Base-by-base conservation (phyloP, 2,797 vertebrate species). In the Onychomys arenicola region DNA sequence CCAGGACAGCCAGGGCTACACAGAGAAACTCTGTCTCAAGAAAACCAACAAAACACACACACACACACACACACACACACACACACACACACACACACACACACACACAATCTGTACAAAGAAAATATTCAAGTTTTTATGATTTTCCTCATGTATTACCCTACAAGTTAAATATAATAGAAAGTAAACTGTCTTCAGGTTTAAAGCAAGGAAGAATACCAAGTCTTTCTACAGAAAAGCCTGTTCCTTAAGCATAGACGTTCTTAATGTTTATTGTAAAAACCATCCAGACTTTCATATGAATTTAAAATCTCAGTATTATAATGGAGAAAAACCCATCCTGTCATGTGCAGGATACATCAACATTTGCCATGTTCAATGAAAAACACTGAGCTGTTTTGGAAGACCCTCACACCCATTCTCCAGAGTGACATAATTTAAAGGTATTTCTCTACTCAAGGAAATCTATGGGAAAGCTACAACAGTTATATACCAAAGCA, bases 321-420 rank as follows among this genome's bases (percentile, higher is more conserved):
- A 89, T 98, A 97, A 97, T 94, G 97, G 97, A 98, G 98, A 84
- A 98, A 97, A 97, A 97, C 97, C 97, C 97, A 94, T 86, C 98
- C 88, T 89, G 89, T 94, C 85, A 89, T 32, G 13, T 85, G 97
- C 32, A 95, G 81, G 97, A 81, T 65, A 93, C 75, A 78, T 40
- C 88, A 91, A 97, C 75, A 14, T 87, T 29, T 76, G 89, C 90
- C 81, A 9, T 90, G 95, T 91, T 95, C 92, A 95, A 95, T 81
- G 96, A 94, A 97, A 97, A 97, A 8, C 3, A 95, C 82, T 89
- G 52, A 92, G 89, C 91, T 49, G 91, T 29, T 32, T 82, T 94
- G 67, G 85, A 89, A 93, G 88, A 90, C 78, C 89, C 93, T 97
- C 52, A 96, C 76, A 96, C 55, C 71, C 91, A 52, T 85, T 96